Base-by-base conservation (phyloP, 2,113 vertebrate genomes). In the Ceyx margarethae region DNA sequence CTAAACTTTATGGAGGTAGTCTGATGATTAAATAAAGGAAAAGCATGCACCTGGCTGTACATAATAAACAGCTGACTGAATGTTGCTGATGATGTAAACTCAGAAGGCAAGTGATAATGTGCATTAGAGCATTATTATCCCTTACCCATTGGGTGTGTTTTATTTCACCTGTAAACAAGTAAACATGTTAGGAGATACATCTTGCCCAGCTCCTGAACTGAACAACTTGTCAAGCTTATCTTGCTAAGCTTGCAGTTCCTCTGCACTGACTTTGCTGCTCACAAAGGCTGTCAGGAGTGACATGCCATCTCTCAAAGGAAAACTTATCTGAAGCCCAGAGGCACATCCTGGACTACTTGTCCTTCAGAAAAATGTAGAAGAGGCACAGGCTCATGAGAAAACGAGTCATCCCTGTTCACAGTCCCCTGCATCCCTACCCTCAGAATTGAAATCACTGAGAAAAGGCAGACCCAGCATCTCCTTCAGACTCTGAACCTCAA, bases 151-250 rank as follows among this genome's bases (percentile, higher is more conserved):
- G 62, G 28, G 50, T 89, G 51, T 91, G 37, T 35, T 94, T 93
- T 91, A 80, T 89, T 89, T 82, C 58, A 58, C 15, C 66, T 87
- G 31, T 46, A 87, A 94, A 89, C 22, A 80, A 87, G 50, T 43
- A 91, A 92, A 64, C 33, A 65, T 16, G 46, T 15, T 71, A 81
- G 81, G 90, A 73, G n/a, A 61, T 43, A 50, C 6, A 69, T 43
- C 74, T 84, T 81, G 73, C 6, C 11, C 46, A 64, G 61, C 13
- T 81, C 76, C 64, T 64, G 67, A 64, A 20, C 31, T 22, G 61
- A 77, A 37, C 2, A 5, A 11, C 23, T 66, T 64, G 19, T 20
- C 54, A 58, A 46, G 26, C 15, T 78, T 28, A 62, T 31, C 37
- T 67, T 78, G 42, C 11, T 33, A 35, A 74, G 33, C 1, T 0